phyloP scores from a whole-genome alignment of 1,140 invertebrate species.

The Drosophila chauvacae region DNA sequence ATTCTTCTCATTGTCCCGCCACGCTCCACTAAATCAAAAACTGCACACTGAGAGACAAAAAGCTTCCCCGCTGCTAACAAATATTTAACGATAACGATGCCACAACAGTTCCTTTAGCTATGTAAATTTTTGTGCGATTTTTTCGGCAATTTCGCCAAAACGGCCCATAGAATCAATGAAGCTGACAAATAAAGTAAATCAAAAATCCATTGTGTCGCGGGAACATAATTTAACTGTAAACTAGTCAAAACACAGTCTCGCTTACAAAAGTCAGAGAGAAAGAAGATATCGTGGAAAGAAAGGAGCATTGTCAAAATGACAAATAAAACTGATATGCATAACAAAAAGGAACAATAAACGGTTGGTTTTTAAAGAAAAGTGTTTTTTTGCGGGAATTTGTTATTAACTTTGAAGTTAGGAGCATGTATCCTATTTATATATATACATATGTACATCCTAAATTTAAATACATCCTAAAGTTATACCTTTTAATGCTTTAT shows the following conservation, averaged over 20 bases:
- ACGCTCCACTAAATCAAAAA: slow-evolving; percentile 42
- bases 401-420: not conserved
- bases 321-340: slow-evolving; percentile 45
- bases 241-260: slow-evolving; percentile 36
- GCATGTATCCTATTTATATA: not conserved
- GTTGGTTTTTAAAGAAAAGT: slow-evolving; percentile 1
- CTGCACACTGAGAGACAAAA: slow-evolving; percentile 35
- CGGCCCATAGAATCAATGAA: slow-evolving; percentile 34
- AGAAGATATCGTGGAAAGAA: slow-evolving; percentile 19
- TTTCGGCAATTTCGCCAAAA: slow-evolving; percentile 34
- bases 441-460: not conserved
- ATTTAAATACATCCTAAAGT: not conserved
- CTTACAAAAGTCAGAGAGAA: slow-evolving; percentile 23
- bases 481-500: not conserved
- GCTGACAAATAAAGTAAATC: slow-evolving; percentile 44
- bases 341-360: slow-evolving; percentile 44
- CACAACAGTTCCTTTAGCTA: slow-evolving; percentile 30
- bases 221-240: slow-evolving; percentile 52
- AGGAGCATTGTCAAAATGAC: slow-evolving; percentile 6
- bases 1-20: slow-evolving; percentile 33
- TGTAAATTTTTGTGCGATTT: slow-evolving; percentile 22
- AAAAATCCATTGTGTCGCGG: slow-evolving; percentile 21
- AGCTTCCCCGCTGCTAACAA: not conserved
- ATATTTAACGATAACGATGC: slow-evolving; percentile 1
- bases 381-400: not conserved